Evolutionary conservation across 2,888 invertebrate genomes (phyloP), one percentile per base, ranked within the genome.

Genomic region (Agriopis marginaria): DNA sequence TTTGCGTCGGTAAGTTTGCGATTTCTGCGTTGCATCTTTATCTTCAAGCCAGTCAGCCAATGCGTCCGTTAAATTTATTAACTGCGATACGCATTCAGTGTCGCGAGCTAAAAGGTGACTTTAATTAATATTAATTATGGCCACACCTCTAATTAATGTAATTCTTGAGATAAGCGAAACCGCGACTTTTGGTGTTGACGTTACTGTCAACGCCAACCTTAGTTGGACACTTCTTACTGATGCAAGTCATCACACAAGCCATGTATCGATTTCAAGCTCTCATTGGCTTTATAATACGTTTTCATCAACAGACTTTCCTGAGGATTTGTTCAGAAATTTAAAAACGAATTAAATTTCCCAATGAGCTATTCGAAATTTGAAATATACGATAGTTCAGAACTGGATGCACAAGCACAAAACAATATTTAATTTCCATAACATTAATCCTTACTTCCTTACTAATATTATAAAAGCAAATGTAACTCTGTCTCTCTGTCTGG

Each of bases 121-220:
- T 90, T 91, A 94, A 93, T 93, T 93, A 92, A 93, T 93, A 94
- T 94, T 93, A 93, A 94, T 93, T 92, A 93, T 89, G 85, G 87
- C 91, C 92, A 92, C 93, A 93, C 92, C 92, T 92, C 89, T 93
- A 92, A 93, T 93, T 92, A 93, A 91, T 90, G 91, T 93, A 91
- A 91, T 91, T 90, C 88, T 86, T 85, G 80, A 91, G 92, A 92
- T 93, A 93, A 87, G 83, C 83, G 82, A 80, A 85, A 78, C 79
- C 84, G 87, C 85, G 84, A 84, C 82, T 82, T 82, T 79, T 83
- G 80, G 68, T 63, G 55, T 64, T 73, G 66, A 66, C 67, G 64
- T 49, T 66, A n/a, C 51, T 70, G 68, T 71, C 69, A 47, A 51
- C 23, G 61, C 63, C 7, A 49, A 7, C 56, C 60, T 73, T 68